phyloP scores from a whole-genome alignment of 2,888 invertebrate species.

The Drosophila meridiana region DNA sequence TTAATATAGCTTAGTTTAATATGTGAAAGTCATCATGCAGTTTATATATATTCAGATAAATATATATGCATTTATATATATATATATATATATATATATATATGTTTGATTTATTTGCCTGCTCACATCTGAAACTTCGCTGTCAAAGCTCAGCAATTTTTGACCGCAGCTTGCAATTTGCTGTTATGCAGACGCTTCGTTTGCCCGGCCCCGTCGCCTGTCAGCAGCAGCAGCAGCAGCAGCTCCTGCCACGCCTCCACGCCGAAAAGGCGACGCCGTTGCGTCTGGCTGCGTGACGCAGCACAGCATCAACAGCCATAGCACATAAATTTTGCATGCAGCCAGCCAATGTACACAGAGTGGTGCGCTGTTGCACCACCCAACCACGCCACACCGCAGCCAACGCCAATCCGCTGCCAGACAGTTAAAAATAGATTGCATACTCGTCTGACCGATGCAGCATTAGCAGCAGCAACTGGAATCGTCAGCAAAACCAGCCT shows the following conservation, averaged over 20 bases:
- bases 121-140: not conserved
- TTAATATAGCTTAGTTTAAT: not conserved
- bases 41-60: not conserved
- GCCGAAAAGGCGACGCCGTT: constrained; percentile 54
- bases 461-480: constrained; percentile 30
- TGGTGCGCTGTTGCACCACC: not conserved
- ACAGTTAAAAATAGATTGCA: constrained; percentile 76
- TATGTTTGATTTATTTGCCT: not conserved
- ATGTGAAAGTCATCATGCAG: not conserved
- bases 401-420: constrained; percentile 47
- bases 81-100: not conserved
- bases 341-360: constrained; percentile 7
- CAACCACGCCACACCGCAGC: not conserved
- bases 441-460: constrained; percentile 60
- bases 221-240: not conserved
- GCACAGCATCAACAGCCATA: constrained; percentile 66
- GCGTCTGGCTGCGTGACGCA: constrained; percentile 77
- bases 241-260: constrained; percentile 2
- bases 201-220: not conserved
- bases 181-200: constrained; percentile 2
- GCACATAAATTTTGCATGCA: constrained; percentile 73
- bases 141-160: constrained; percentile 35
- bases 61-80: not conserved
- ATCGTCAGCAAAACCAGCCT: not conserved
- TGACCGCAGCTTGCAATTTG: constrained; percentile 47